Evolutionary conservation across 2,113 vertebrate genomes (phyloP).

Genomic region (Nyctereutes procyonoides): DNA sequence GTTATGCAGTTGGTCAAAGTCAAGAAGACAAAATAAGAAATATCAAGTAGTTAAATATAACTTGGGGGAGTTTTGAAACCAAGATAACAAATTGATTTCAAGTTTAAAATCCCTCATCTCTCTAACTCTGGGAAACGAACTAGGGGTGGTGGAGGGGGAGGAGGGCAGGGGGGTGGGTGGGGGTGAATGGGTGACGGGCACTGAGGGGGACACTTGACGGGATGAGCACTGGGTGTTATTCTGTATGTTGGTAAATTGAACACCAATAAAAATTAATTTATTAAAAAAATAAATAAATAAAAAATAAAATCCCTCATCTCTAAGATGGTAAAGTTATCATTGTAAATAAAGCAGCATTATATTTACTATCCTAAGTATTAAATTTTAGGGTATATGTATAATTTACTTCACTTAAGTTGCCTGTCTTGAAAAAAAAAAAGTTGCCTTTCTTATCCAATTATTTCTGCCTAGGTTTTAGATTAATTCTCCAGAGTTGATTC

Average conservation of each 20-base stretch:
- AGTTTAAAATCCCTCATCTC: neutral
- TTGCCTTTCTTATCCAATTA: neutral
- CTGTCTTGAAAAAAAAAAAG: neutral
- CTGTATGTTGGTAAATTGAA: no score
- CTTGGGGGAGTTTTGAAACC: neutral
- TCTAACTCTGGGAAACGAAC: no score
- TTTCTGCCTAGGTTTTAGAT: neutral
- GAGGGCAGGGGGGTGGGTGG: no score
- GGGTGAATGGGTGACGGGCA: no score
- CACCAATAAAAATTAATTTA: no score
- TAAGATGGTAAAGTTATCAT: neutral
- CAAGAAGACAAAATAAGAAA: conserved; percentile 57
- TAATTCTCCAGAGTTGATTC: neutral
- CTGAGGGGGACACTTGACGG: no score
- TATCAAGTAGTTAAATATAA: neutral
- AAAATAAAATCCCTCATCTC: neutral
- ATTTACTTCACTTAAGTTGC: neutral
- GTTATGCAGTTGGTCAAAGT: neutral
- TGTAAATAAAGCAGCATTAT: conserved; percentile 13
- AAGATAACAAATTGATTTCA: conserved; percentile 20
- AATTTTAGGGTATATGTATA: neutral
- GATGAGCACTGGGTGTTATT: no score
- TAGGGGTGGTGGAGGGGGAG: no score
- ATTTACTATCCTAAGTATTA: neutral
- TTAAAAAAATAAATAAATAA: no score